phyloP scores from a whole-genome alignment of 2,888 invertebrate species.

The Amphipoea lucens region DNA sequence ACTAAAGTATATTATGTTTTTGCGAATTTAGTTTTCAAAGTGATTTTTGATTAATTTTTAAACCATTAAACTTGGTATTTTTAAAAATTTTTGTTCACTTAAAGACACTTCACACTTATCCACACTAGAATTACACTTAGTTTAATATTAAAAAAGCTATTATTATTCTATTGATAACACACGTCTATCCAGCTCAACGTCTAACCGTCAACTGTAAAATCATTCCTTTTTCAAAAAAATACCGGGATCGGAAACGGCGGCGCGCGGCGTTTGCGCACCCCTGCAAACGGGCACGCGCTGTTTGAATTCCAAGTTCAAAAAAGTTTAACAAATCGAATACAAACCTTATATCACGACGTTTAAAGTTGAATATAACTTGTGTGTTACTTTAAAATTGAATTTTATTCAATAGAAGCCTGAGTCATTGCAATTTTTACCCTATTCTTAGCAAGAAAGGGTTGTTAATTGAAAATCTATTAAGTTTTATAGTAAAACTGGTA shows the following conservation, averaged over 20 bases:
- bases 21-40: not conserved
- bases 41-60: not conserved
- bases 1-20: constrained; percentile 7
- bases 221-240: constrained; percentile 79
- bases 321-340: not conserved
- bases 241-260: constrained; percentile 83
- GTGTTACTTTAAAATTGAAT: constrained; percentile 7
- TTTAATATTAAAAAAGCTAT: constrained; percentile 32
- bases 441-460: rapidly evolving
- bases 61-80: constrained; percentile 24
- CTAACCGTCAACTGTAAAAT: constrained; percentile 83
- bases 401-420: constrained; percentile 1
- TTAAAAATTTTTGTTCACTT: constrained; percentile 26
- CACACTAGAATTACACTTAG: constrained; percentile 43
- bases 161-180: constrained; percentile 44
- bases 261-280: constrained; percentile 88
- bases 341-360: rapidly evolving
- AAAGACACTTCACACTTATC: constrained; percentile 34
- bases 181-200: constrained; percentile 75
- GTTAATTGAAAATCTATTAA: constrained; percentile 39
- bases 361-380: constrained; percentile 14
- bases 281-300: constrained; percentile 84
- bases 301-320: constrained; percentile 53
- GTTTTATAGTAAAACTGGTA: constrained; percentile 46
- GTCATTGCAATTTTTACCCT: constrained; percentile 47